Percentiles rank a stretch among this genome's conserved stretches.
phyloP scores from a whole-genome alignment of 2,113 vertebrate genomes.

The Lanius collurio region DNA sequence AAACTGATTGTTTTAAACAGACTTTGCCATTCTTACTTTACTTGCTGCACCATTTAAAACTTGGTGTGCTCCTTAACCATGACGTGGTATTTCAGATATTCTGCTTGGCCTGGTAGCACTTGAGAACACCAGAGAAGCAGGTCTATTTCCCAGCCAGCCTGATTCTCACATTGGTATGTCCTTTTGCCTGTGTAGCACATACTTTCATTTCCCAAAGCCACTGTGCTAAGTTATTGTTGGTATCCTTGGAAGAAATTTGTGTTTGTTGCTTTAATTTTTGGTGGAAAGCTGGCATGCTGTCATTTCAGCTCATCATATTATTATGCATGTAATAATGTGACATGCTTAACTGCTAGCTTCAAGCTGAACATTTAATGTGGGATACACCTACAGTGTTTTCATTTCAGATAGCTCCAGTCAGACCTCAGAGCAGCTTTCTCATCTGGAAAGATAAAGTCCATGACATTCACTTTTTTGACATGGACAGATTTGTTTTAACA shows the following conservation, averaged over 20 bases:
- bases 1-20: background rate
- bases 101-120: background rate
- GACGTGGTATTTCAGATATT: background rate
- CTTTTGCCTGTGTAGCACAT: background rate
- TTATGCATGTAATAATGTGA: constrained; percentile 62
- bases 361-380: constrained; percentile 49
- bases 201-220: background rate
- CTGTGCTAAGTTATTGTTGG: background rate
- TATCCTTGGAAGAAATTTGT: constrained; percentile 24
- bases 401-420: background rate
- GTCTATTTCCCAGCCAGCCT: background rate
- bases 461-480: background rate
- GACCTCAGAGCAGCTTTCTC: constrained; percentile 5
- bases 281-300: constrained; percentile 47
- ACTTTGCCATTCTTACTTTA: background rate
- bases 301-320: constrained; percentile 53
- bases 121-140: background rate
- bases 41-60: background rate
- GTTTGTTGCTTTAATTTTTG: constrained; percentile 58
- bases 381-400: constrained; percentile 1
- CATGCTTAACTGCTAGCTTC: constrained; percentile 60
- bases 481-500: background rate
- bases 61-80: background rate
- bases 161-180: background rate
- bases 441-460: background rate